Conservation (phyloP, 2,113 vertebrate genomes). For the Vimba vimba region DNA sequence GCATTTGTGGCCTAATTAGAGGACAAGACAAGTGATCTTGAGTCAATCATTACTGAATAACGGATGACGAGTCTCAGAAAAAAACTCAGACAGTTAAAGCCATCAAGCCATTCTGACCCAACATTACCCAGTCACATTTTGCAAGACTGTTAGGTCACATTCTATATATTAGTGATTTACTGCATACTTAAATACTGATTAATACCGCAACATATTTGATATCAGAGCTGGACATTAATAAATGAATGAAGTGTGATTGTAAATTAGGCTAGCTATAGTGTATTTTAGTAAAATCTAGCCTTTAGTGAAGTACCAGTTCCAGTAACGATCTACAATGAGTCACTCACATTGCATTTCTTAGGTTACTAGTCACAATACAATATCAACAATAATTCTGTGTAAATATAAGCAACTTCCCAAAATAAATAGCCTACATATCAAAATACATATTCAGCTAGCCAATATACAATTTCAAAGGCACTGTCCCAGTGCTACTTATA, state of each 20-base stretch:
- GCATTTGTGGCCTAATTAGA: conserved; percentile 11
- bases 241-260: background rate
- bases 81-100: background rate
- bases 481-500: too few species aligned
- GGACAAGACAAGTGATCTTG: conserved; percentile 14
- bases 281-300: background rate
- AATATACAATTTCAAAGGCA: background rate
- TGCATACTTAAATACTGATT: background rate
- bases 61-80: background rate
- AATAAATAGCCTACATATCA: too few species aligned
- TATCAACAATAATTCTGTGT: background rate
- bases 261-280: background rate
- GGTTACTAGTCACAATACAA: background rate
- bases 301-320: background rate
- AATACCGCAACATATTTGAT: background rate
- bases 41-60: conserved; percentile 30
- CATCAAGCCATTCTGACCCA: background rate
- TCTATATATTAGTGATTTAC: background rate
- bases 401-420: too few species aligned
- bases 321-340: background rate
- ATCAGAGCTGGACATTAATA: background rate
- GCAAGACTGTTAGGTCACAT: background rate
- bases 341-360: background rate
- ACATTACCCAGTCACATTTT: background rate
- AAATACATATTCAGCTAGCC: background rate